These are phyloP conservation scores for Pseudococcus jackbeardsleyi DNA, from an alignment of 2,888 invertebrate species.

Conservation along the genomic window DNA sequence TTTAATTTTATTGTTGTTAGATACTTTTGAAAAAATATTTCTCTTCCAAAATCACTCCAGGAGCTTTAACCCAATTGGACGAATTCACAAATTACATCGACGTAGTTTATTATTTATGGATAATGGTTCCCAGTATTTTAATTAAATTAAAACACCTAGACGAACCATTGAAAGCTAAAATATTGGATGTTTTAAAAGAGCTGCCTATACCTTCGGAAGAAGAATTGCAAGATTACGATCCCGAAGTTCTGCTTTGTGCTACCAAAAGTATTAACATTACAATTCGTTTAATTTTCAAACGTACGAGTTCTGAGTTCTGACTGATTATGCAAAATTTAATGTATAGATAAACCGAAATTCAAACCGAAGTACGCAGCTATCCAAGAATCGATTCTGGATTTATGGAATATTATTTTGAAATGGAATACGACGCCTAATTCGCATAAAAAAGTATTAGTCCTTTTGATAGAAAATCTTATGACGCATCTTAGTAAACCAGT, in stretches of 20 bases:
- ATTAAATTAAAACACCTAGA: constrained; percentile 15
- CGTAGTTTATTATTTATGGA: constrained; percentile 60
- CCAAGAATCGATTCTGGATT: constrained; percentile 47
- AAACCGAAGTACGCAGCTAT: constrained; percentile 53
- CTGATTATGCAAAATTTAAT: constrained; percentile 19
- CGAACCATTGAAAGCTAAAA: background rate
- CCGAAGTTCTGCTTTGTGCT: constrained; percentile 52
- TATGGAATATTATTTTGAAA: constrained; percentile 44
- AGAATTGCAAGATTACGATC: constrained; percentile 45
- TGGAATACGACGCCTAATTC: constrained; percentile 73
- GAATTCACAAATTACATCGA: constrained; percentile 66
- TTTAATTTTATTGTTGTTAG: constrained; percentile 6
- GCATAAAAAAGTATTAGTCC: constrained; percentile 84
- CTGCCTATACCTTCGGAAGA: constrained; percentile 61
- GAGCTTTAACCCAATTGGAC: constrained; percentile 40
- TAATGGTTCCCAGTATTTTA: constrained; percentile 53
- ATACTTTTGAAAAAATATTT: constrained; percentile 54
- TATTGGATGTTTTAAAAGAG: constrained; percentile 41
- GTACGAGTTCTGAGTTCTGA: background rate
- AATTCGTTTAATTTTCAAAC: background rate
- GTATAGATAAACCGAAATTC: constrained; percentile 60
- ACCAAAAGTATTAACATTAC: constrained; percentile 55
- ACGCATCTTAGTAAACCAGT: constrained; percentile 85
- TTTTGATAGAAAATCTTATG: constrained; percentile 86
- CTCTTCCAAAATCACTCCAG: background rate